phyloP scores from a whole-genome alignment of 2,888 invertebrate genomes.

The Coecobrya sp. region DNA sequence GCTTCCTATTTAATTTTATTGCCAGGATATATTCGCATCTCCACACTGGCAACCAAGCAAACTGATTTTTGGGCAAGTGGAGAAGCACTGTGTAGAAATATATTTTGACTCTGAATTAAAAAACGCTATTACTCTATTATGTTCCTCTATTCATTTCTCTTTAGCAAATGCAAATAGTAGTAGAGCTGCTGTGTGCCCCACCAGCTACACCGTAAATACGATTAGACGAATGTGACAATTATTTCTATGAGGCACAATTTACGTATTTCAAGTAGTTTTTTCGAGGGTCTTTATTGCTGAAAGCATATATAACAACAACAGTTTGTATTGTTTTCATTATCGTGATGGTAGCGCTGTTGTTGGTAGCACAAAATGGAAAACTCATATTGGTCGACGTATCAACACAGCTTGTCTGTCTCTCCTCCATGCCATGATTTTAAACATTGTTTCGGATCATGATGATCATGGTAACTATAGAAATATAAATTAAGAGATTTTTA shows the following conservation, averaged over 20 bases:
- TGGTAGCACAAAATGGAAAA: too few species aligned
- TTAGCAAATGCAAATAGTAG: slow-evolving; percentile 22
- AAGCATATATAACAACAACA: background rate
- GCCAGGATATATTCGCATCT: background rate
- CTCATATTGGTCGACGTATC: too few species aligned
- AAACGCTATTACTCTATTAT: background rate
- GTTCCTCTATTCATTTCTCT: background rate
- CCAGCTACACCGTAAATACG: background rate
- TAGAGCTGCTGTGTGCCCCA: background rate
- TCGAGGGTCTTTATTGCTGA: background rate
- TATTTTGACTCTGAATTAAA: background rate
- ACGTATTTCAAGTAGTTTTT: background rate
- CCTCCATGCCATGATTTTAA: background rate
- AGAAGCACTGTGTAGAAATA: background rate
- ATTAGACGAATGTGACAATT: background rate
- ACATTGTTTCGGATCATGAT: background rate
- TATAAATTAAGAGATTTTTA: too few species aligned
- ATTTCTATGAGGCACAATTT: background rate
- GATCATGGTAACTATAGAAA: background rate
- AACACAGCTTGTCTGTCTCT: background rate
- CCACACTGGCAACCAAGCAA: background rate
- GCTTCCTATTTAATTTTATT: background rate
- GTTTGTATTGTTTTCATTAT: background rate
- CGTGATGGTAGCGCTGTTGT: background rate
- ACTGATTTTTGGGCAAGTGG: background rate